These are phyloP conservation scores for Fabriciana adippe DNA, from an alignment of 2,888 invertebrate species.

Conservation along the genomic window DNA sequence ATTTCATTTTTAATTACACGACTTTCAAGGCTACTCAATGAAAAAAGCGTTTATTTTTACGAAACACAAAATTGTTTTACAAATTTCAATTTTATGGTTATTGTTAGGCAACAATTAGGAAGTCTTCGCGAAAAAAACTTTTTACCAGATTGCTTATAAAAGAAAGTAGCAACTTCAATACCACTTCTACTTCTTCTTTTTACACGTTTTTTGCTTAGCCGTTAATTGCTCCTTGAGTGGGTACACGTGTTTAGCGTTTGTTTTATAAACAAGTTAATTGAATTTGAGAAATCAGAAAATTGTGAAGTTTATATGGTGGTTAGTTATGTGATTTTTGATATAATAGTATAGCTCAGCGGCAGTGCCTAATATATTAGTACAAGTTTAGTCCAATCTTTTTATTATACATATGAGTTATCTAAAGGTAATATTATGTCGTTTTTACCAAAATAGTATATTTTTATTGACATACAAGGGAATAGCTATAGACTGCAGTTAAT, in stretches of 20 bases:
- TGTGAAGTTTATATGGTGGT: background rate
- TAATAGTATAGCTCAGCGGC: too few species aligned
- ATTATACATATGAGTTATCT: too few species aligned
- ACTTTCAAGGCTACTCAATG: constrained; percentile 4
- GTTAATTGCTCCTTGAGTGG: constrained; percentile 1
- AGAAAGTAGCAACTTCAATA: constrained; percentile 13
- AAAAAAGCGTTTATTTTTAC: constrained; percentile 6
- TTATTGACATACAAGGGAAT: too few species aligned
- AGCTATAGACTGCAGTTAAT: too few species aligned
- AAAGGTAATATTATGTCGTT: too few species aligned
- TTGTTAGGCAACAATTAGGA: constrained; percentile 12
- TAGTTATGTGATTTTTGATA: too few species aligned
- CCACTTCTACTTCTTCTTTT: constrained; percentile 9
- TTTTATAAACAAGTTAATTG: constrained; percentile 1
- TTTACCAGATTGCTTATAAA: constrained; percentile 6
- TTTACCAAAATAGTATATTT: too few species aligned
- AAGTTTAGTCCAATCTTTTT: too few species aligned
- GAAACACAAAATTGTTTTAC: constrained; percentile 5
- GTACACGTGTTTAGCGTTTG: constrained; percentile 4
- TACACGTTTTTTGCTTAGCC: constrained; percentile 8
- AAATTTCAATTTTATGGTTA: background rate
- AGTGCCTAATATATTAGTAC: too few species aligned
- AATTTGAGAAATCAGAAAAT: background rate
- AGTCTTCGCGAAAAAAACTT: constrained; percentile 8
- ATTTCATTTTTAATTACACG: background rate